phyloP scores from a whole-genome alignment of 2,888 invertebrate species.

The Mimachlamys varia region DNA sequence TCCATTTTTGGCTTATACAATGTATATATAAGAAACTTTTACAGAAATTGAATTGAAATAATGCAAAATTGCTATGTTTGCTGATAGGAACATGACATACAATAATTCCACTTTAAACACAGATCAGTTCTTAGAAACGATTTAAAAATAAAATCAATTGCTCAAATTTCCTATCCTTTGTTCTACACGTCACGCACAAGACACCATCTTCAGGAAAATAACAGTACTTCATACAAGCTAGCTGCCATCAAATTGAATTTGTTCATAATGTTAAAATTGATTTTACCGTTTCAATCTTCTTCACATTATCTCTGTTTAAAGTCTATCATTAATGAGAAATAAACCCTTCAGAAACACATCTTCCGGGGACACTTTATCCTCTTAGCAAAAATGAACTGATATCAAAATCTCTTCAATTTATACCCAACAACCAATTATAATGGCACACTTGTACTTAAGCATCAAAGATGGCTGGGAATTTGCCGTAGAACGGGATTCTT shows the following conservation, averaged over 20 bases:
- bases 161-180: neutral
- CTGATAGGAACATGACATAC: too few species aligned
- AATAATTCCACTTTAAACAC: too few species aligned
- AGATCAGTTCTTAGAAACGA: too few species aligned
- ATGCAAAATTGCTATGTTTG: too few species aligned
- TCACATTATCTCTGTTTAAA: neutral
- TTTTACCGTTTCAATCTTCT: neutral
- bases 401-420: neutral
- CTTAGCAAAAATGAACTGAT: neutral
- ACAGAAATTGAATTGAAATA: too few species aligned
- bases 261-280: neutral
- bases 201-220: neutral
- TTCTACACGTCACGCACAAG: neutral
- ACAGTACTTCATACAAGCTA: neutral
- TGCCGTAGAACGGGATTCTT: neutral
- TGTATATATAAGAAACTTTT: too few species aligned
- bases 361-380: neutral
- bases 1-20: too few species aligned
- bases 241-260: neutral
- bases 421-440: neutral
- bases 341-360: conserved; percentile 2
- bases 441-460: neutral
- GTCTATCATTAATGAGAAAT: neutral
- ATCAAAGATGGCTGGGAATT: neutral
- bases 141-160: neutral